A percentile compares a stretch with the other conserved stretches of the same genome.
These are phyloP conservation scores for Felis chaus DNA, from an alignment of 2,113 vertebrate genomes.

Conservation along the genomic window DNA sequence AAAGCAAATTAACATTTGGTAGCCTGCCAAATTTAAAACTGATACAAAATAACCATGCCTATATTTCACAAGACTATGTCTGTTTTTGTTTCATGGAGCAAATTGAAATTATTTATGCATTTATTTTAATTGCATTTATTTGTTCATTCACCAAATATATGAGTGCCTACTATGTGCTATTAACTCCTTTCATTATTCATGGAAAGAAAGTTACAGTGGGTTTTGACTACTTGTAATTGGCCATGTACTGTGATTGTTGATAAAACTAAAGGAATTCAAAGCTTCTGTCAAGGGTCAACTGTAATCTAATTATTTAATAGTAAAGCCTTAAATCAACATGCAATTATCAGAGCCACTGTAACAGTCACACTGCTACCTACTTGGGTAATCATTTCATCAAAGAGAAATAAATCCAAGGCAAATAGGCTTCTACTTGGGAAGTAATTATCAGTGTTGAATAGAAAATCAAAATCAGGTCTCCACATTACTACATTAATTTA, in stretches of 20 bases:
- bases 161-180: conserved; percentile 33
- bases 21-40: conserved; percentile 90
- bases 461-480: conserved; percentile 41
- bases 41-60: conserved; percentile 88
- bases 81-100: conserved; percentile 86
- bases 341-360: conserved; percentile 37
- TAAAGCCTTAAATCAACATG: conserved; percentile 56
- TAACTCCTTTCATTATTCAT: conserved; percentile 3
- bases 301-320: conserved; percentile 67
- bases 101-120: conserved; percentile 69
- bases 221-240: conserved; percentile 1
- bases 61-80: conserved; percentile 80
- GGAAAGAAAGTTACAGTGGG: background rate
- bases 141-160: conserved; percentile 19
- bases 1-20: conserved; percentile 94
- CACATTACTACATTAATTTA: conserved; percentile 26
- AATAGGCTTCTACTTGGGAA: conserved; percentile 41
- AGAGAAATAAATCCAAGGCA: conserved; percentile 47
- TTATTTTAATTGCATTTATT: conserved; percentile 67
- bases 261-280: conserved; percentile 66
- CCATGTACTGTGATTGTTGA: background rate
- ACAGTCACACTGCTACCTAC: background rate
- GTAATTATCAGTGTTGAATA: conserved; percentile 29
- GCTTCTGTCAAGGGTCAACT: conserved; percentile 24
- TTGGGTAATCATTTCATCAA: conserved; percentile 49